Evolutionary conservation across 2,888 invertebrate genomes (phyloP), one percentile per base, ranked within the genome.

Genomic region (Eurois occulta): DNA sequence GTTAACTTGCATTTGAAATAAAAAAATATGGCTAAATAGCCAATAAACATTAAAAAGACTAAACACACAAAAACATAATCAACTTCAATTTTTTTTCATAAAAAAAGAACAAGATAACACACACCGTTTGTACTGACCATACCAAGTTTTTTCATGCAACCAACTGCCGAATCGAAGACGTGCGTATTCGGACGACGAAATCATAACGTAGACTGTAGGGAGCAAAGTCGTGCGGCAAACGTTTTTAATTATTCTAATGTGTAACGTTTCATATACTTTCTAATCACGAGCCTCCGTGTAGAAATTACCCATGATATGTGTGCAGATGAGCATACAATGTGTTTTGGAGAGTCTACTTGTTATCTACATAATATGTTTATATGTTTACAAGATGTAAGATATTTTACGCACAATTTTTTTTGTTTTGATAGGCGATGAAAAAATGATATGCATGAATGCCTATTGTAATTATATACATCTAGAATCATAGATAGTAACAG

Each of bases 171-270:
- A 94, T 91, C 58, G 78, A 90, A 90, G 91, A 91, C 90, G 81
- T 78, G 77, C 73, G 76, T 81, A 85, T 80, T 85, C 68, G 64
- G 65, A 76, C 90, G 90, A 88, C 87, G 86, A 89, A 88, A 92
- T 92, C 91, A 89, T 87, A 84, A 72, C 78, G 79, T 78, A 76
- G 80, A 87, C 83, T 85, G 75, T 88, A 92, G 85, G 90, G 91
- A 87, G 85, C 92, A 93, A 55, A 94, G 88, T 95, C 95, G 95
- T 95, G 95, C 91, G 83, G 92, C 93, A 91, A 90, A 84, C 87
- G 81, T 88, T 93, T 94, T 93, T 95, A 95, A 95, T 95, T 95
- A 95, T 93, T 92, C 90, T 90, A 91, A 93, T 93, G 91, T 91
- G 90, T 89, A 88, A 84, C 89, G 91, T 88, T 90, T 89, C 88